Evolutionary conservation across 2,797 vertebrate genomes (phyloP).

Genomic region (Notoglanidium macrostoma): DNA sequence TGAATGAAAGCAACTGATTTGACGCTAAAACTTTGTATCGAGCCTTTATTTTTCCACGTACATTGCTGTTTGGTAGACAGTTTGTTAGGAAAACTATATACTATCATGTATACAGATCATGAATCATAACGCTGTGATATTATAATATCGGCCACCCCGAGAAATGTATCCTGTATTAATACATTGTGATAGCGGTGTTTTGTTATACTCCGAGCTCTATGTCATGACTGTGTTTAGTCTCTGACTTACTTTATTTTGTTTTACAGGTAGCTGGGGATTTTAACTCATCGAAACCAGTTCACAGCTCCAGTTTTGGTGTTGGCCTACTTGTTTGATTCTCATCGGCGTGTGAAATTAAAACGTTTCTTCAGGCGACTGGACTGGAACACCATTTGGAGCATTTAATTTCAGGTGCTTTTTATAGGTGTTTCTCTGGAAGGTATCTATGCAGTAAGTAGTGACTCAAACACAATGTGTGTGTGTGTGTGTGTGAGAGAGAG

Average conservation of each 20-base stretch:
- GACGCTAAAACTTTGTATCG: neutral
- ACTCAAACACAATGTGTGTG: slow-evolving; percentile 36
- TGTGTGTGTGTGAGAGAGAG: neutral
- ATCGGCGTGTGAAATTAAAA: slow-evolving; percentile 63
- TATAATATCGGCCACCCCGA: neutral
- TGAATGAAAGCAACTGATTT: neutral
- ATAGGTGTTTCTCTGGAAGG: slow-evolving; percentile 57
- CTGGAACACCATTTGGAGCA: slow-evolving; percentile 65
- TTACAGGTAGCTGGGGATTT: slow-evolving; percentile 23
- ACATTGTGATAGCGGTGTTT: neutral
- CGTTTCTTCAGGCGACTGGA: slow-evolving; percentile 60
- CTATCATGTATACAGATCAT: neutral
- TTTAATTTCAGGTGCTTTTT: slow-evolving; percentile 65
- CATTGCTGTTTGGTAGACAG: neutral
- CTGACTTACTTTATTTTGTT: slow-evolving; percentile 9
- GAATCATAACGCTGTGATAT: neutral
- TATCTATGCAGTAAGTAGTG: slow-evolving; percentile 63
- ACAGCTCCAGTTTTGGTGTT: slow-evolving; percentile 45
- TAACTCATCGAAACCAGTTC: slow-evolving; percentile 43
- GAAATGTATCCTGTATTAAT: neutral
- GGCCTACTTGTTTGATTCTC: slow-evolving; percentile 64
- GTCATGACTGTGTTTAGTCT: slow-evolving; percentile 4
- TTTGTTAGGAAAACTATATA: neutral
- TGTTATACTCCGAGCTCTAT: neutral
- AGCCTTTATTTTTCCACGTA: neutral